Evolutionary conservation across 30 jellyfish, hydroid and myxozoan species (phyloP), one percentile per base, ranked within the genome.

Genomic region (Nemopilema nomurai): DNA sequence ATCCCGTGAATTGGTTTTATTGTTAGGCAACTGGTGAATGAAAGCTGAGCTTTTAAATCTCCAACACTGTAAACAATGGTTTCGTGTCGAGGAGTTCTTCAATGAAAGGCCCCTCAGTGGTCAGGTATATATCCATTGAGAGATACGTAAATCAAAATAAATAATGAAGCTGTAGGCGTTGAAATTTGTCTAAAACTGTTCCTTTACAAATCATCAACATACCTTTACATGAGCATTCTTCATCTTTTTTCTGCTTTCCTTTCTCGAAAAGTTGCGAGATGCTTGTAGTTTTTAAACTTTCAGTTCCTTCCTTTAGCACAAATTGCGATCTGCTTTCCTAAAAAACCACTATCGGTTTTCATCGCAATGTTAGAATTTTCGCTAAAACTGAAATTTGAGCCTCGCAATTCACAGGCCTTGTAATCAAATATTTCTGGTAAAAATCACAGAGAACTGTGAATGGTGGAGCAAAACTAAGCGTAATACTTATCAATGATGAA

Each of bases 41-140:
- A 41, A 41, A 41, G 57, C 13, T 13, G 57, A 41, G 57, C 57
- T 41, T 41, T 13, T 41, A 41, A 41, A 41, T 67, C 50, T 20
- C n/a, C 20, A 67, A 67, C 76, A 67, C 30, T 33, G 52, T 9
- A 67, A 32, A 67, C 76, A 67, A 67, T 67, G 76, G 76, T 67
- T 67, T 67, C 76, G 41, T 67, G 30, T 22, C 23, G 76, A 67
- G 32, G 41, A 67, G 57, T 67, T 67, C 23, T 17, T 67, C 51
- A 67, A 67, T 67, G 76, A 67, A 67, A 32, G 76, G 41, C 76
- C 20, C 76, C 20, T 18, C 51, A 41, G 57, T 41, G 57, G 57
- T 41, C 57, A 41, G 57, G 57, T 41, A 3, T 41, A 41, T 41
- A 41, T 41, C 57, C 57, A 41, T 41, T 41, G 57, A 41, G 57